Evolutionary conservation across 2,888 invertebrate genomes (phyloP).

Genomic region (Neoaliturus tenellus): DNA sequence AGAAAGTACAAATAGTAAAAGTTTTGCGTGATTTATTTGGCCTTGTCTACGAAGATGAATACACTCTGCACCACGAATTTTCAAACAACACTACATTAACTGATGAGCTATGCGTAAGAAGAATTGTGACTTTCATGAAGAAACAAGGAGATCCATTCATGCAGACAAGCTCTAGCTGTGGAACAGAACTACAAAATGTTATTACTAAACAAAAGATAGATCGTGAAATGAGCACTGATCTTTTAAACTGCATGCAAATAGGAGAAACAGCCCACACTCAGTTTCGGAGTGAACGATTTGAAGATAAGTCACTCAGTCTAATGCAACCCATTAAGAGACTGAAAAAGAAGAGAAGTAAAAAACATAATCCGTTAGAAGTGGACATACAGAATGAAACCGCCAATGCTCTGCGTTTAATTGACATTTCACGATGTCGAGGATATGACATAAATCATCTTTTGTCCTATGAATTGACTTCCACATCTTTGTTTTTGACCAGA

Average conservation of each 20-base stretch:
- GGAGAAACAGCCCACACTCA: no score
- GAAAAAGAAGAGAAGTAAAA: neutral
- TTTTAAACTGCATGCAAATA: no score
- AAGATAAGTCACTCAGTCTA: conserved; percentile 21
- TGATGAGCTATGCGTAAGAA: conserved; percentile 11
- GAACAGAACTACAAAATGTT: no score
- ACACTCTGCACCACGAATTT: conserved; percentile 15
- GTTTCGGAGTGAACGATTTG: neutral
- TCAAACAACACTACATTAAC: neutral
- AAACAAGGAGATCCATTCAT: neutral
- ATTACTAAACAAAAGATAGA: neutral
- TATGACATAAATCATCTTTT: conserved; percentile 2
- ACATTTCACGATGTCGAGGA: conserved; percentile 12
- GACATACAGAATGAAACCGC: neutral
- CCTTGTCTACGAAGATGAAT: neutral
- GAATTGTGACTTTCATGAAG: conserved; percentile 9
- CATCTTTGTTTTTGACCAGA: no score
- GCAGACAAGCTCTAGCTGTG: neutral
- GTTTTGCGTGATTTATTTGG: no score
- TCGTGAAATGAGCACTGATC: neutral
- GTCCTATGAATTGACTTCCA: no score
- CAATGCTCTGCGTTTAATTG: neutral
- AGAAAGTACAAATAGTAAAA: no score
- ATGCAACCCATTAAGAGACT: no score
- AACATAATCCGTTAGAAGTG: neutral